Evolutionary conservation across 2,888 invertebrate species (phyloP).

Genomic region (Acleris literana): DNA sequence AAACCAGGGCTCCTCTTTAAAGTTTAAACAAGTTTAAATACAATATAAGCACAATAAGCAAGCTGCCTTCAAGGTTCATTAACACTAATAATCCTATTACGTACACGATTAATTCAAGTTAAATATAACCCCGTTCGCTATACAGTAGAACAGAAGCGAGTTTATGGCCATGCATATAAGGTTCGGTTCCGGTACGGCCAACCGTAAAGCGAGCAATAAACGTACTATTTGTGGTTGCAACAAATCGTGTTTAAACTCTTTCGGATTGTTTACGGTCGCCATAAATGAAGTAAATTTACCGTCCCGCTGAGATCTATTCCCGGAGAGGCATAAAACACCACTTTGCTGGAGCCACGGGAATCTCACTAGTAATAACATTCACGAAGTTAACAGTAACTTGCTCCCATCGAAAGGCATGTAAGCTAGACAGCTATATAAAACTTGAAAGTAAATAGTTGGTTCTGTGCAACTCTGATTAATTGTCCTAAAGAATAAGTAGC

Average conservation of each 20-base stretch:
- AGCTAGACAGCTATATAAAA: not conserved
- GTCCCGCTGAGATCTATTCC: conserved; percentile 63
- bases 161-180: conserved; percentile 16
- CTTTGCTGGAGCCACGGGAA: conserved; percentile 36
- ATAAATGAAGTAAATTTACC: conserved; percentile 69
- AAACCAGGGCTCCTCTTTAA: no score
- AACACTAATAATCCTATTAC: not conserved
- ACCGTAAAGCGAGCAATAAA: conserved; percentile 51
- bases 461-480: not conserved
- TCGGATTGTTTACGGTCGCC: conserved; percentile 63
- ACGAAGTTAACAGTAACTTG: conserved; percentile 3
- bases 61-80: not conserved
- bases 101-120: no score
- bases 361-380: conserved; percentile 10
- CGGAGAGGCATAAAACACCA: conserved; percentile 43
- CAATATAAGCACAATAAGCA: not conserved
- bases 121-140: no score
- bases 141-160: not conserved
- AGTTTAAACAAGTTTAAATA: no score
- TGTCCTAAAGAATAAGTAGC: not conserved
- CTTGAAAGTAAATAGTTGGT: no score
- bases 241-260: conserved; percentile 72
- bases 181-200: conserved; percentile 28
- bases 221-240: conserved; percentile 65
- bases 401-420: not conserved